A percentile compares a stretch with the other conserved stretches of the same genome.
Evolutionary conservation across 2,113 vertebrate genomes (phyloP).

Genomic region (Sapayoa aenigma): DNA sequence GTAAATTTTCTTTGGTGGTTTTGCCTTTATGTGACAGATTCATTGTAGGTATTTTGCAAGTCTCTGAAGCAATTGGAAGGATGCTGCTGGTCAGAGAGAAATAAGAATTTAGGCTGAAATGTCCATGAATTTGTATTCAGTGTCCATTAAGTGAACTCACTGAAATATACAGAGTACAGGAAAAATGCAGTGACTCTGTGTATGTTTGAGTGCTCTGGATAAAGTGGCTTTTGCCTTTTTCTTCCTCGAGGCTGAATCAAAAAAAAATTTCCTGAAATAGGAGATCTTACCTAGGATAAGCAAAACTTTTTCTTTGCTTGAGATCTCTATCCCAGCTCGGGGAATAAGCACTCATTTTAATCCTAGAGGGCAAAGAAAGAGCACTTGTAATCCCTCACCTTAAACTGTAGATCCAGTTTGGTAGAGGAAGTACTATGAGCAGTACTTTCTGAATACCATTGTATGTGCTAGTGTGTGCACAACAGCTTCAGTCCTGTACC

Average conservation of each 20-base stretch:
- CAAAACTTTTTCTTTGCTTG: not conserved
- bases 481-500: not conserved
- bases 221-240: not conserved
- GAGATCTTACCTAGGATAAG: not conserved
- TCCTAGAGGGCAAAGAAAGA: not conserved
- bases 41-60: not conserved
- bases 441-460: not conserved
- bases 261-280: not conserved
- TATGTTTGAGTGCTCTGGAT: not conserved
- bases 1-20: not conserved
- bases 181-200: not conserved
- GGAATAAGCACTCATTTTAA: not conserved
- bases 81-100: not conserved
- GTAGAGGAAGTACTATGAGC: not conserved
- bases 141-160: not conserved
- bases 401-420: not conserved
- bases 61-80: not conserved
- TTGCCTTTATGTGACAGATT: not conserved
- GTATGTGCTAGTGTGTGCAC: accelerated
- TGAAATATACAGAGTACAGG: not conserved
- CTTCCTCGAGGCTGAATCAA: not conserved
- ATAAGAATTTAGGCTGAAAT: not conserved
- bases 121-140: not conserved
- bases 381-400: not conserved
- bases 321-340: not conserved